These are phyloP conservation scores for Lasius platythorax DNA, from an alignment of 2,888 invertebrate species.

Conservation along the genomic window DNA sequence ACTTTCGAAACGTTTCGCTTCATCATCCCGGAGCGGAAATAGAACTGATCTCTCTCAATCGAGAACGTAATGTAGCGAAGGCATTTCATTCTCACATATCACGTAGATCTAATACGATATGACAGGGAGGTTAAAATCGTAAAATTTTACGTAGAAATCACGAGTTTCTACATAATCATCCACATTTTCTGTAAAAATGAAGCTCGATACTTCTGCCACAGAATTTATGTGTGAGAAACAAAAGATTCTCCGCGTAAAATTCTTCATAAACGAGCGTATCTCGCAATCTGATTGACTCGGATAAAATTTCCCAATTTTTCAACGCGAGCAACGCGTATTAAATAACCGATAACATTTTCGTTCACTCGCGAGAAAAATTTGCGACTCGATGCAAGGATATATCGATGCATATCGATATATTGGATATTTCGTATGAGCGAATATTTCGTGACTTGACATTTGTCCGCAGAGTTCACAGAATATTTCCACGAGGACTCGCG, in stretches of 20 bases:
- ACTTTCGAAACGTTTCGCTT: constrained; percentile 3
- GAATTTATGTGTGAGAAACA: neutral
- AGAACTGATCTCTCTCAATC: neutral
- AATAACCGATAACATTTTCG: neutral
- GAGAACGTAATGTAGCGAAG: neutral
- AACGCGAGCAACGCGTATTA: neutral
- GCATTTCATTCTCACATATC: neutral
- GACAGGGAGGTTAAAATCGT: neutral
- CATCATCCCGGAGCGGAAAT: neutral
- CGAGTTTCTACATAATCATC: neutral
- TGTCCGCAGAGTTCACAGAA: constrained; percentile 26
- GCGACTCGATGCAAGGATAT: neutral
- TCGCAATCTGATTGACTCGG: neutral
- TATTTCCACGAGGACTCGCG: constrained; percentile 12
- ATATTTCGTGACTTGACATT: neutral
- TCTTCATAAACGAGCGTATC: neutral
- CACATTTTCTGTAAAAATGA: neutral
- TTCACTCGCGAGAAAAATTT: neutral
- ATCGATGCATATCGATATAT: neutral
- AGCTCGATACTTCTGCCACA: neutral
- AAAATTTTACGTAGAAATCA: neutral
- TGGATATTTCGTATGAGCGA: neutral
- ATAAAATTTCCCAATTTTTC: neutral
- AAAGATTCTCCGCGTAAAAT: neutral
- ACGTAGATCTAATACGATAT: neutral